These are phyloP conservation scores for Rhincodon typus DNA, from an alignment of 2,797 vertebrate species.

Conservation along the genomic window DNA sequence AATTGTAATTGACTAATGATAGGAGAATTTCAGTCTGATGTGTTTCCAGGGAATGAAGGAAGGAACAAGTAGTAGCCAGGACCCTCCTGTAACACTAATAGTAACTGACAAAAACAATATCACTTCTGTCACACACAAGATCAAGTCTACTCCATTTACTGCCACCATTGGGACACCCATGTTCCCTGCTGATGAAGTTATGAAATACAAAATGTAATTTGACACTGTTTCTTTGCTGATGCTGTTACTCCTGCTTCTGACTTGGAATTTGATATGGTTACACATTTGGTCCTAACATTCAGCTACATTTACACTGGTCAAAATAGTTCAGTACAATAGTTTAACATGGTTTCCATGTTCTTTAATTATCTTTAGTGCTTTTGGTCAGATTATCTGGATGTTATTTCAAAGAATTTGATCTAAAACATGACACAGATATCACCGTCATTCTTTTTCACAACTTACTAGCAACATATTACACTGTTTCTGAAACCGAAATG, in stretches of 20 bases:
- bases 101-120: slow-evolving; percentile 38
- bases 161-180: slow-evolving; percentile 33
- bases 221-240: slow-evolving; percentile 25
- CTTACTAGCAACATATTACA: background rate
- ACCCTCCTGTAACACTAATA: slow-evolving; percentile 23
- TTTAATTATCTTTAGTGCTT: background rate
- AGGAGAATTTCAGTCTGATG: background rate
- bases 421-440: background rate
- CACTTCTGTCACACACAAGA: slow-evolving; percentile 33
- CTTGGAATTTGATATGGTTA: slow-evolving; percentile 24
- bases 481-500: background rate
- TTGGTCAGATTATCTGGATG: background rate
- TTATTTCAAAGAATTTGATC: background rate
- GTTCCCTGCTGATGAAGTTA: slow-evolving; percentile 35
- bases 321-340: background rate
- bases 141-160: slow-evolving; percentile 26
- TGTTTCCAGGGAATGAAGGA: background rate
- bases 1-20: slow-evolving; percentile 12
- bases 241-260: slow-evolving; percentile 25
- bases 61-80: background rate
- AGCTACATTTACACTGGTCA: background rate
- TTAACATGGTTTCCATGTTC: background rate
- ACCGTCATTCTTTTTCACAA: background rate
- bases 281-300: background rate
- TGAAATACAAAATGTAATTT: slow-evolving; percentile 38